These are phyloP conservation scores for Araneus ventricosus DNA, from an alignment of 1,140 invertebrate genomes.

Conservation along the genomic window DNA sequence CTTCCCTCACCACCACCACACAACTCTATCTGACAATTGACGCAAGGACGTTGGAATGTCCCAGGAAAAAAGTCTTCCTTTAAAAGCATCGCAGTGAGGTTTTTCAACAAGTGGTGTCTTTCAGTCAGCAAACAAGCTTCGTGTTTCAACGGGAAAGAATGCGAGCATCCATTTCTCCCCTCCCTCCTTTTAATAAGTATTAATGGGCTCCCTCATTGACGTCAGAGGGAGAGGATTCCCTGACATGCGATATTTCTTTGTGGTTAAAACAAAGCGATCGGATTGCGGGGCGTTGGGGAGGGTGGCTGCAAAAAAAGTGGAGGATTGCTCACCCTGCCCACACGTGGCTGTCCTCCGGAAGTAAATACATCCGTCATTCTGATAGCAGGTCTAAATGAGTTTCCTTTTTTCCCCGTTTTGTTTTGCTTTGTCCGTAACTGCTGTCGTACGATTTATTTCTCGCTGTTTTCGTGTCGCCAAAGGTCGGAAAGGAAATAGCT, in stretches of 20 bases:
- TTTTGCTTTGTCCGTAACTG: neutral
- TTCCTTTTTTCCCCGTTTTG: neutral
- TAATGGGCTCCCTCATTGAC: neutral
- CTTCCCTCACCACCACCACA: neutral
- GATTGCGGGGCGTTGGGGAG: neutral
- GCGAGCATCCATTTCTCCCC: neutral
- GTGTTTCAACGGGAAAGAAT: conserved; percentile 10
- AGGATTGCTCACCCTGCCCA: neutral
- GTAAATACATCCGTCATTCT: conserved; percentile 4
- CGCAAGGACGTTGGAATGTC: neutral
- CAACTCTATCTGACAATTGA: neutral
- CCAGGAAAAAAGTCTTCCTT: neutral
- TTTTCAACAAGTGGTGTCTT: neutral
- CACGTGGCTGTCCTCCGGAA: neutral
- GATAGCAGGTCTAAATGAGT: neutral
- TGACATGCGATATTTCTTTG: neutral
- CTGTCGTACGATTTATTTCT: neutral
- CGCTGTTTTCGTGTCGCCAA: neutral
- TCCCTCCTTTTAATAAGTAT: neutral
- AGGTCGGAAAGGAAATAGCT: neutral
- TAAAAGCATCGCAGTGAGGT: neutral
- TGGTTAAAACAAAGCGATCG: conserved; percentile 17
- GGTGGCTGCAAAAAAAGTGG: neutral
- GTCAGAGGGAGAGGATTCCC: neutral
- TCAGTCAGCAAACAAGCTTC: conserved; percentile 8